Conservation (phyloP, 2,888 invertebrate species). For the Mantis religiosa region DNA sequence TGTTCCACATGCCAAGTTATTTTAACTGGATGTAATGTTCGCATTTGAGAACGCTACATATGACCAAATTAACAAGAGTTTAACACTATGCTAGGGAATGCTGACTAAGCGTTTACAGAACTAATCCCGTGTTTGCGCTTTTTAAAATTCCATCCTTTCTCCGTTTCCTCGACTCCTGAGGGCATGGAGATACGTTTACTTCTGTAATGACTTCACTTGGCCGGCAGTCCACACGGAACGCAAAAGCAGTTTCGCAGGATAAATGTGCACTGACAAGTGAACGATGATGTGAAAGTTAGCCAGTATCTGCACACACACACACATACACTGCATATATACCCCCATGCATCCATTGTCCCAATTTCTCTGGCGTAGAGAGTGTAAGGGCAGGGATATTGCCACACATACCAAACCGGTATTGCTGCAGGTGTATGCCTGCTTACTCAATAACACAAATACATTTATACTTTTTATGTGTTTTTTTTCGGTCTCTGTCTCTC, state of each 20-base stretch:
- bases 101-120: background rate
- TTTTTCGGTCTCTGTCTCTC: background rate
- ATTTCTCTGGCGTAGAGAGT: background rate
- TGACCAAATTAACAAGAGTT: too few relatives aligned
- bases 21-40: too few relatives aligned
- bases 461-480: background rate
- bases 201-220: background rate
- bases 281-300: background rate
- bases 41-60: too few relatives aligned
- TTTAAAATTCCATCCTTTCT: background rate
- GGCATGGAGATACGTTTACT: background rate
- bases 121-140: background rate
- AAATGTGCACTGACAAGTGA: background rate
- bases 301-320: background rate
- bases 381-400: background rate
- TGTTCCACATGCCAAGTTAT: too few relatives aligned
- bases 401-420: background rate
- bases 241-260: background rate
- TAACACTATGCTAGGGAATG: background rate
- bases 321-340: background rate
- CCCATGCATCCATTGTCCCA: background rate
- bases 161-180: background rate
- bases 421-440: background rate
- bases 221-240: background rate
- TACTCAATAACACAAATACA: background rate